Conservation (phyloP, 2,888 invertebrate genomes). For the Prionchulus punctatus region DNA sequence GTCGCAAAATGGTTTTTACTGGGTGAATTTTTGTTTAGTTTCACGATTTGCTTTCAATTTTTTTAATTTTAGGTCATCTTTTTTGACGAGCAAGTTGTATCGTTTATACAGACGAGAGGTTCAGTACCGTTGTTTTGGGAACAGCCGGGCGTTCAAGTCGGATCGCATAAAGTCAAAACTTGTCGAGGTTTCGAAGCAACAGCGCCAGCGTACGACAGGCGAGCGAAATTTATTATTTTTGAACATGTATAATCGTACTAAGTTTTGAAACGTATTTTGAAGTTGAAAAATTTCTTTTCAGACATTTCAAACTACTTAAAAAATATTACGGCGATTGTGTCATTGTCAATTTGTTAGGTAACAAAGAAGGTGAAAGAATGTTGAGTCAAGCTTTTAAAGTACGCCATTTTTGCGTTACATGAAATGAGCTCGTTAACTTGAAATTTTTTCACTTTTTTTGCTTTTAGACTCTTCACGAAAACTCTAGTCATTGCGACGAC, state of each 20-base stretch:
- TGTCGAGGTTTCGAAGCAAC: constrained; percentile 88
- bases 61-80: constrained; percentile 35
- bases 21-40: constrained; percentile 4
- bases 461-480: constrained; percentile 57
- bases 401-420: background rate
- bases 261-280: background rate
- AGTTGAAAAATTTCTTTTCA: too few relatives aligned
- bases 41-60: background rate
- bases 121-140: constrained; percentile 98
- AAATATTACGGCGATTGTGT: constrained; percentile 75
- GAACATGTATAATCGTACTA: background rate
- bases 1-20: background rate
- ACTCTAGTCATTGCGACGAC: constrained; percentile 55
- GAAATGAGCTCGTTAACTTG: too few relatives aligned
- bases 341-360: constrained; percentile 72
- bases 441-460: constrained; percentile 11
- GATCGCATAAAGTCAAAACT: constrained; percentile 92
- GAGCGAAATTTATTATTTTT: background rate
- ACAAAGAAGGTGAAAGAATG: constrained; percentile 90
- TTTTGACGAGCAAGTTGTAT: constrained; percentile 66
- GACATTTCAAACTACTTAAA: constrained; percentile 63
- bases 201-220: constrained; percentile 70
- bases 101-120: constrained; percentile 72
- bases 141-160: constrained; percentile 93
- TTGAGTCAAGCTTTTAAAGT: constrained; percentile 74